Evolutionary conservation across 2,113 vertebrate genomes (phyloP).

Genomic region (Tamias sibiricus): DNA sequence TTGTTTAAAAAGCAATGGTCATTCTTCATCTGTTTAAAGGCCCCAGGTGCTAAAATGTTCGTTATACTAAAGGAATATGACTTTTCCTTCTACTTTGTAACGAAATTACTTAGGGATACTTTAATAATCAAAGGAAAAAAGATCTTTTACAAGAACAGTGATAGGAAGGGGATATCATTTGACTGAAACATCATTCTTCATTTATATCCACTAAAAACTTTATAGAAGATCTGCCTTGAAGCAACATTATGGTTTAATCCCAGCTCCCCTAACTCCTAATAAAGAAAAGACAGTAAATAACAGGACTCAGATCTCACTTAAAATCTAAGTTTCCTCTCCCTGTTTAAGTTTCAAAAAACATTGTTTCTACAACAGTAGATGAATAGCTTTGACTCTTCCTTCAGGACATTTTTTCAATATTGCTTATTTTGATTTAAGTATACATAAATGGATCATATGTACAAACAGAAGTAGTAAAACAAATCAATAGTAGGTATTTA

Average conservation of each 20-base stretch:
- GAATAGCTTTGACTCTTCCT: conserved; percentile 10
- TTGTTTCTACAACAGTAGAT: neutral
- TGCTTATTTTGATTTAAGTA: conserved; percentile 44
- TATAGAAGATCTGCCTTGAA: neutral
- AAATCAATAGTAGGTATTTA: conserved; percentile 34
- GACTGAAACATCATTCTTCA: conserved; percentile 36
- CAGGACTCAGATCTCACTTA: conserved; percentile 51
- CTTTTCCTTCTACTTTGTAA: neutral
- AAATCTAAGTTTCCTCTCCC: conserved; percentile 36
- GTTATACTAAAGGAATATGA: neutral
- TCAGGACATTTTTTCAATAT: neutral
- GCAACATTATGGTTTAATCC: conserved; percentile 30
- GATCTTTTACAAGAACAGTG: conserved; percentile 35
- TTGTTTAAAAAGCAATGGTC: conserved; percentile 56
- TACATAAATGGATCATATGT: neutral
- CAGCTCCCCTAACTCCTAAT: neutral
- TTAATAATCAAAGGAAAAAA: conserved; percentile 48
- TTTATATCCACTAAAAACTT: neutral
- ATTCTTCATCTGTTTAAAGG: conserved; percentile 50
- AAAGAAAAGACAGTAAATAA: conserved; percentile 32
- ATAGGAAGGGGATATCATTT: neutral
- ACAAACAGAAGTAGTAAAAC: conserved; percentile 45
- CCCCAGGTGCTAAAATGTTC: conserved; percentile 50
- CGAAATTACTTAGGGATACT: conserved; percentile 56
- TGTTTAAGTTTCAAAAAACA: conserved; percentile 65